Conservation (phyloP, 2,113 vertebrate genomes). For the Passer domesticus region DNA sequence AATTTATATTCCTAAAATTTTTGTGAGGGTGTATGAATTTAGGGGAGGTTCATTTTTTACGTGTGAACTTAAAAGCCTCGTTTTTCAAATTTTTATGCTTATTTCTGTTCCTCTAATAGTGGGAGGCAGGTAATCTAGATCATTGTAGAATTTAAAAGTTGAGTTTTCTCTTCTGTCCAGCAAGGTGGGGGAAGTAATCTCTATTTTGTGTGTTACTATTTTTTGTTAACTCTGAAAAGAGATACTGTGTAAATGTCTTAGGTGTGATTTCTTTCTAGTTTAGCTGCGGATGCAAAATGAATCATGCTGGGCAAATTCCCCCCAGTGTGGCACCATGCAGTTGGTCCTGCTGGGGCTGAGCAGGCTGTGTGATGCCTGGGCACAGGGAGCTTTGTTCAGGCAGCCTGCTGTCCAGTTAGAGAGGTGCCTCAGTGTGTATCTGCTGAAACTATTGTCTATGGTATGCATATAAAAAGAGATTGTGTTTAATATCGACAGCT, state of each 20-base stretch:
- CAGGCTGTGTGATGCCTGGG: not conserved
- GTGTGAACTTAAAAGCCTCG: not conserved
- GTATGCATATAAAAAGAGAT: rapidly evolving
- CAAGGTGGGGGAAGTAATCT: not conserved
- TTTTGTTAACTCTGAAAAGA: not conserved
- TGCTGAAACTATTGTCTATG: not conserved
- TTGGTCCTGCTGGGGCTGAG: rapidly evolving
- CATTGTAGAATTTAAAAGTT: not conserved
- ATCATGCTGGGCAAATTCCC: rapidly evolving
- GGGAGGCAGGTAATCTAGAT: not conserved
- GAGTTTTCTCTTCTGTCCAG: not conserved
- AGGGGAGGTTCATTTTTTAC: not conserved
- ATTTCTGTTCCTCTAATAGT: not conserved
- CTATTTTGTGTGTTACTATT: not conserved
- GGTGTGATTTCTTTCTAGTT: not conserved
- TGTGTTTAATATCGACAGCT: not conserved
- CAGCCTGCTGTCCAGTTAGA: too few species aligned
- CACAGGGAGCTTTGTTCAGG: not conserved
- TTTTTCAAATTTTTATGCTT: not conserved
- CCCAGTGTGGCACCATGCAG: rapidly evolving
- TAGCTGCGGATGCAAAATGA: not conserved
- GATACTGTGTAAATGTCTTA: not conserved
- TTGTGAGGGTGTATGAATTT: not conserved
- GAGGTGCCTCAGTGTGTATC: rapidly evolving
- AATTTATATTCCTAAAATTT: not conserved